Base-by-base conservation (phyloP, 2,888 invertebrate genomes). In the Cataglyphis altisquamis region DNA sequence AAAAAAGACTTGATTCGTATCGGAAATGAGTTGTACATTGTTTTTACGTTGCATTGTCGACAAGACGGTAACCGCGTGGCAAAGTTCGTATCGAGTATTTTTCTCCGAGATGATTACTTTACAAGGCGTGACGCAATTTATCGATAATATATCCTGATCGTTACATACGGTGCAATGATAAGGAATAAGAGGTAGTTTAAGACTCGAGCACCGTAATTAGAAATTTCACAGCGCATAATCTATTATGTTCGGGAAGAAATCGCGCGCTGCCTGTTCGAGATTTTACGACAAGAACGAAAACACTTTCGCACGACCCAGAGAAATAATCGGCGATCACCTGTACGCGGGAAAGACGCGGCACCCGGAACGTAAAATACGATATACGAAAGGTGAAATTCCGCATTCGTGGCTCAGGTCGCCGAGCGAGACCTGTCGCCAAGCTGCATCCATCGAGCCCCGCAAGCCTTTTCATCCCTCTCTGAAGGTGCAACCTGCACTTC, bases 231-330 rank as follows among this genome's bases (percentile, higher is more conserved):
- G 83, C 72, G 80, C 68, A 78, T 89, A 89, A 86, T 82, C 82
- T 73, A 78, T 66, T 82, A 57, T 82, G 66, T 72, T 78, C 64
- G 77, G 48, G 68, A 84, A 81, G 83, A 82, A 87, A 82, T 39
- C 48, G 32, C 80, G 80, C 82, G 82, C 68, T 39, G 78, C 84
- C 55, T 75, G 82, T 62, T 82, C 78, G 87, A 52, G 52, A 77
- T 86, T 87, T 82, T 84, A 87, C 86, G 89, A 84, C 89, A 86
- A 86, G 89, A 88, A 91, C 89, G 89, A 91, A 92, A 91, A 92
- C 92, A 92, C 93, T 94, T 94, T 94, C 93, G 93, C 94, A 93
- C 93, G 93, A 92, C 91, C 92, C 88, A 88, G 84, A 82, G 89
- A 78, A 85, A 90, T 88, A 88, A 90, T 90, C 89, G 86, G 67